phyloP scores from a whole-genome alignment of 2,888 invertebrate species.

The Auanema sp. region DNA sequence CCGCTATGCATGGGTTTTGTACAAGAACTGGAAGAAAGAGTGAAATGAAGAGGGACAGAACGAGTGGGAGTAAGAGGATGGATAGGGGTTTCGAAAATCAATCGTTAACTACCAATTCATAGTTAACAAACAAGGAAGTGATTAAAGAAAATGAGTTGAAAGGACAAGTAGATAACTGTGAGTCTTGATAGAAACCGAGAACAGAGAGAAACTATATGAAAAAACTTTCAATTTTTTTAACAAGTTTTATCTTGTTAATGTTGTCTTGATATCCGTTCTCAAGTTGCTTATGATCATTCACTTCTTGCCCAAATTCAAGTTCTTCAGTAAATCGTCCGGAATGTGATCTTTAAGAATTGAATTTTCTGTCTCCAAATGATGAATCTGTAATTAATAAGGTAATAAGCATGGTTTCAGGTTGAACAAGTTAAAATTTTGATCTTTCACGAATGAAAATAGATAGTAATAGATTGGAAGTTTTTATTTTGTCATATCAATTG shows the following conservation, averaged over 20 bases:
- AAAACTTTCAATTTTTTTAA: too few relatives aligned
- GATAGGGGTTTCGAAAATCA: slow-evolving; percentile 4
- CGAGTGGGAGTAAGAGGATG: neutral
- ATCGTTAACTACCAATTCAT: too few relatives aligned
- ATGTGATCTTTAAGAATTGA: slow-evolving; percentile 83
- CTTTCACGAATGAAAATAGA: too few relatives aligned
- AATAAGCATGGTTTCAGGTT: too few relatives aligned
- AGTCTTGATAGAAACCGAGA: slow-evolving; percentile 17
- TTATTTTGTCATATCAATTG: too few relatives aligned
- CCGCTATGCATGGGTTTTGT: neutral
- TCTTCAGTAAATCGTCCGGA: slow-evolving; percentile 79
- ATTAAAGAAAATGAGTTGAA: neutral
- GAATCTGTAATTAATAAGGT: slow-evolving; percentile 38
- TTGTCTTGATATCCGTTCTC: too few relatives aligned
- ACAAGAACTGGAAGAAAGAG: neutral
- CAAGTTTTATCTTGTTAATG: too few relatives aligned
- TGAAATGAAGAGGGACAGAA: neutral
- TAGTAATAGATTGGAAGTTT: too few relatives aligned
- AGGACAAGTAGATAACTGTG: neutral
- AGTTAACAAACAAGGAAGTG: too few relatives aligned
- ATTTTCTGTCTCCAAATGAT: slow-evolving; percentile 85
- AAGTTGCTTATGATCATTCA: too few relatives aligned
- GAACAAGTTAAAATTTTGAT: too few relatives aligned
- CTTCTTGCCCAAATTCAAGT: slow-evolving; percentile 5
- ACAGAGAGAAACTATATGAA: neutral